Evolutionary conservation across 2,797 vertebrate species (phyloP), one percentile per base, ranked within the genome.

Genomic region (Dipus sagitta): DNA sequence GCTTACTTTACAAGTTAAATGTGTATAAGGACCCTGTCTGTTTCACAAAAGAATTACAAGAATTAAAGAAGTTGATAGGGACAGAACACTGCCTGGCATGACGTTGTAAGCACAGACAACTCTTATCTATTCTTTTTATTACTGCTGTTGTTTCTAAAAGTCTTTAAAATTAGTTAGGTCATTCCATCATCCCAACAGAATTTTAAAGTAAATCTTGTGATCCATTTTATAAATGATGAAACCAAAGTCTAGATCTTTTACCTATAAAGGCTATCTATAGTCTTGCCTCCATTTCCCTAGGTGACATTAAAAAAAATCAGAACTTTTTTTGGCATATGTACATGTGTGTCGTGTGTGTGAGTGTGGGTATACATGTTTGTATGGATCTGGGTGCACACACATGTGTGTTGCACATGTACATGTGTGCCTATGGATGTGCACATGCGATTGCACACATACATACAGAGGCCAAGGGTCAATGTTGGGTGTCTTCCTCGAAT

Each of bases 121-220:
- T 13, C 15, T 34, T 76, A 38, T 14, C 32, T 32, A 10, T 70
- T 70, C 1, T 47, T 21, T 13, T 60, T 67, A 54, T 70, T 68
- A 34, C 65, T 67, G 82, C n/a, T 81, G 32, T 21, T 58, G 24
- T 47, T 88, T 75, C 52, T 2, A 65, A 30, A 68, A 3, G 4
- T 60, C 68, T 82, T 94, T 87, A 78, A 94, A 88, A 62, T 87
- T 68, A 80, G n/a, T 38, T 64, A 75, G 30, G 17, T 87, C 76
- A 62, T 79, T 90, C 79, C 23, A 20, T 86, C 71, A 58, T 90
- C 15, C 65, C 72, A 76, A 77, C 23, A 94, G 42, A 88, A 14
- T 32, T 86, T 84, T 89, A 54, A 67, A 68, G 30, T 76, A 82
- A 80, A 87, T 84, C 32, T 24, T 65, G n/a, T 86, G 85, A 67